Percentiles rank a stretch among this genome's conserved stretches.
Conservation (phyloP, 2,797 vertebrate species). For the Nothura maculosa region DNA sequence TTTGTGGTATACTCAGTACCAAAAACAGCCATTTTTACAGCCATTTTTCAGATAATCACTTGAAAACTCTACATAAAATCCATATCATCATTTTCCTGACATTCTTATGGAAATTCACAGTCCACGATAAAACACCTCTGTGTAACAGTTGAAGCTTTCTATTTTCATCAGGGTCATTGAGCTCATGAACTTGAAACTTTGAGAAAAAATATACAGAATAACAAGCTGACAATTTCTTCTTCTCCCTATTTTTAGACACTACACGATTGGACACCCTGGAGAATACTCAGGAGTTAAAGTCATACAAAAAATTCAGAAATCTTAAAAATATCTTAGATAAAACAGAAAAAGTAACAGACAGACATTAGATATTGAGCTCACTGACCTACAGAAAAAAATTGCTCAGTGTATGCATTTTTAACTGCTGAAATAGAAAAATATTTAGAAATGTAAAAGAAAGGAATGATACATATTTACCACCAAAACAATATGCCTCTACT, state of each 20-base stretch:
- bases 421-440: background rate
- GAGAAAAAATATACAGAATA: background rate
- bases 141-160: background rate
- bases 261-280: background rate
- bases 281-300: background rate
- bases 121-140: background rate
- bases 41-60: conserved; percentile 46
- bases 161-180: background rate
- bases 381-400: background rate
- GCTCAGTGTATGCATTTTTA: background rate
- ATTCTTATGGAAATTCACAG: background rate
- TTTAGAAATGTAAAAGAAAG: background rate
- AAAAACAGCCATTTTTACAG: background rate
- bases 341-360: background rate
- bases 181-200: background rate
- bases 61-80: background rate
- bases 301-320: background rate
- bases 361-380: background rate
- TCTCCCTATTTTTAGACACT: background rate
- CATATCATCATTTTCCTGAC: background rate
- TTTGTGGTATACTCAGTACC: background rate
- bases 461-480: background rate
- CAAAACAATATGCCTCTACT: background rate
- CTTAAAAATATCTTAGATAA: background rate
- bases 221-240: background rate